Evolutionary conservation across 2,797 vertebrate genomes (phyloP).

Genomic region (Mustela erminea): DNA sequence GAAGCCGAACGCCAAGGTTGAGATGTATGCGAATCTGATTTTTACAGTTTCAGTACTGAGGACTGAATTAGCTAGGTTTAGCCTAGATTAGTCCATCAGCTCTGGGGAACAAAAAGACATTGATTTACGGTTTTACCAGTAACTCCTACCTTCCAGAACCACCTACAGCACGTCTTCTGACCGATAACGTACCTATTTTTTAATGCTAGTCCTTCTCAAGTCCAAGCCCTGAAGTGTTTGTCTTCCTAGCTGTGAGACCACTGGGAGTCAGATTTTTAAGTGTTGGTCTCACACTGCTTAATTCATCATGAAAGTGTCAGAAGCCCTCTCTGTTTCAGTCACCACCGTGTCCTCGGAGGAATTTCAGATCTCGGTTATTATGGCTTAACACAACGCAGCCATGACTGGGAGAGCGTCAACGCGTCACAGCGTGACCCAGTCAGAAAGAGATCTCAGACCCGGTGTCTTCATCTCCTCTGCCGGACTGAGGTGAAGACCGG

Average conservation of each 20-base stretch:
- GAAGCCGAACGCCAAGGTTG: neutral
- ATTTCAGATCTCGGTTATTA: fast-evolving
- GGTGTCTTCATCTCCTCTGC: neutral
- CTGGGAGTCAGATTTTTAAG: neutral
- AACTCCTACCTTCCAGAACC: neutral
- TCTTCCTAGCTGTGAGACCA: neutral
- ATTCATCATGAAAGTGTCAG: neutral
- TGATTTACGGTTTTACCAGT: neutral
- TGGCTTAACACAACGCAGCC: fast-evolving
- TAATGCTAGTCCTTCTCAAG: neutral
- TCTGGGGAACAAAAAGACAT: neutral
- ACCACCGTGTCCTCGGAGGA: neutral
- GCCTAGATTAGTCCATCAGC: neutral
- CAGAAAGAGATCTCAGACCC: neutral
- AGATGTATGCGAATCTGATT: neutral
- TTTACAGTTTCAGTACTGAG: neutral
- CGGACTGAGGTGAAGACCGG: fast-evolving
- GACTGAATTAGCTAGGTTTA: neutral
- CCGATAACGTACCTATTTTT: neutral
- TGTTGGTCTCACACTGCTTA: neutral
- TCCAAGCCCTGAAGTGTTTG: neutral
- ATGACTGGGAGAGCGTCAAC: fast-evolving
- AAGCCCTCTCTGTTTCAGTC: no score
- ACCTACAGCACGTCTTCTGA: no score
- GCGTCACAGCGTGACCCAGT: neutral